Evolutionary conservation across 2,888 invertebrate genomes (phyloP).

Genomic region (Lepidochitona cinerea): DNA sequence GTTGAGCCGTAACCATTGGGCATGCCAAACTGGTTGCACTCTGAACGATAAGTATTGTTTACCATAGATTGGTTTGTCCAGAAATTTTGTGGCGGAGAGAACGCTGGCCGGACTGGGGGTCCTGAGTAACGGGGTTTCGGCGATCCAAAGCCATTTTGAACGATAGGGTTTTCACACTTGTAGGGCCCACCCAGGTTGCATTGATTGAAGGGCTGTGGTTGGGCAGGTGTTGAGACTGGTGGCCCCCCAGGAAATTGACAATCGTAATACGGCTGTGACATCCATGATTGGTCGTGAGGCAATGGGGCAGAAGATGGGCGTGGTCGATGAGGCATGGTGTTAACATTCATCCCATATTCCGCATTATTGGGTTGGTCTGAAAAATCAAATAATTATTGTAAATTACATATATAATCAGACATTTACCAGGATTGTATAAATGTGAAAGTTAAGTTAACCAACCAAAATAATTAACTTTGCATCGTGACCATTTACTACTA

Average conservation of each 20-base stretch:
- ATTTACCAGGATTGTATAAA: too few relatives aligned
- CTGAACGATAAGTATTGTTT: background rate
- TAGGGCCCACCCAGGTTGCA: background rate
- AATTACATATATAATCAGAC: too few relatives aligned
- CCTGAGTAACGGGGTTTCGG: background rate
- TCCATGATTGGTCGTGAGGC: background rate
- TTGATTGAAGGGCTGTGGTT: background rate
- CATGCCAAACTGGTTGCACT: too few relatives aligned
- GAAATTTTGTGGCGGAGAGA: background rate
- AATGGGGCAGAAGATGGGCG: background rate
- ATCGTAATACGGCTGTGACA: background rate
- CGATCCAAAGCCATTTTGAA: background rate
- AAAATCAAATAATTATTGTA: background rate
- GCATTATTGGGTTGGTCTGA: background rate
- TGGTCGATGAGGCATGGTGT: background rate
- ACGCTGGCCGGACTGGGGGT: background rate
- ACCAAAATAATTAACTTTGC: too few relatives aligned
- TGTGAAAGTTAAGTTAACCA: too few relatives aligned
- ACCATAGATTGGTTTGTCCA: background rate
- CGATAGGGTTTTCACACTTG: background rate
- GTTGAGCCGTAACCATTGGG: too few relatives aligned
- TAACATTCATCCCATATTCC: background rate
- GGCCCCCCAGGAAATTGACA: background rate
- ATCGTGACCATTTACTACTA: too few relatives aligned
- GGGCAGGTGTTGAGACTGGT: background rate